Percentiles rank a stretch among this genome's conserved stretches.
Evolutionary conservation across 2,888 invertebrate genomes (phyloP).

Genomic region (Callinectes sapidus): DNA sequence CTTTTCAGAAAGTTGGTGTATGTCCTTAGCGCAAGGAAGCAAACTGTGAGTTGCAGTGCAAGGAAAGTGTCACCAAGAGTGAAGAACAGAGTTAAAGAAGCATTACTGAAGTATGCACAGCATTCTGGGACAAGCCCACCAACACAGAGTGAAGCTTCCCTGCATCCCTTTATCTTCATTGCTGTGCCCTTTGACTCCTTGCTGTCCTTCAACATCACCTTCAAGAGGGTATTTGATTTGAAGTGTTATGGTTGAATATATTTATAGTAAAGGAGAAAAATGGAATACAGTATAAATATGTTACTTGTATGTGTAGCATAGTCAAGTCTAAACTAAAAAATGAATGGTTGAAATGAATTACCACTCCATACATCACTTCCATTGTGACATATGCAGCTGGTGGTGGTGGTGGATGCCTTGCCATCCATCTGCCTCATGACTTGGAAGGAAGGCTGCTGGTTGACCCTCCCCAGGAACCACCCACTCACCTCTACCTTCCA

Average conservation of each 20-base stretch:
- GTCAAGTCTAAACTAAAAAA: neutral
- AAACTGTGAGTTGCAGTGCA: neutral
- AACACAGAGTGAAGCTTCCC: neutral
- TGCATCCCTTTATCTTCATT: neutral
- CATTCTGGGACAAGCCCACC: neutral
- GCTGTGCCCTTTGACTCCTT: slow-evolving; percentile 20
- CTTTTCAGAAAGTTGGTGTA: neutral
- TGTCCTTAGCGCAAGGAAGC: neutral
- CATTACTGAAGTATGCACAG: neutral
- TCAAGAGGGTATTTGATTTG: neutral
- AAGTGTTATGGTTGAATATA: neutral
- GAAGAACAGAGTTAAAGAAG: neutral
- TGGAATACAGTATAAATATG: too few relatives aligned
- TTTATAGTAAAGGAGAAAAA: neutral
- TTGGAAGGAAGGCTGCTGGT: neutral
- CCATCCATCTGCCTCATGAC: neutral
- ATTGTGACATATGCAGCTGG: neutral
- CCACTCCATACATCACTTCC: too few relatives aligned
- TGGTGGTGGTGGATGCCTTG: neutral
- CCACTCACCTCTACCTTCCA: neutral
- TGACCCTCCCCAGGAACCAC: neutral
- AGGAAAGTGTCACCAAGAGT: neutral
- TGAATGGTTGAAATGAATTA: neutral
- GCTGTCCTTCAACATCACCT: slow-evolving; percentile 5
- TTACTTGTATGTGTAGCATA: too few relatives aligned